Percentiles rank a stretch among this genome's conserved stretches.
phyloP scores from a whole-genome alignment of 1,140 invertebrate species.

The Aphaenogaster floridana region DNA sequence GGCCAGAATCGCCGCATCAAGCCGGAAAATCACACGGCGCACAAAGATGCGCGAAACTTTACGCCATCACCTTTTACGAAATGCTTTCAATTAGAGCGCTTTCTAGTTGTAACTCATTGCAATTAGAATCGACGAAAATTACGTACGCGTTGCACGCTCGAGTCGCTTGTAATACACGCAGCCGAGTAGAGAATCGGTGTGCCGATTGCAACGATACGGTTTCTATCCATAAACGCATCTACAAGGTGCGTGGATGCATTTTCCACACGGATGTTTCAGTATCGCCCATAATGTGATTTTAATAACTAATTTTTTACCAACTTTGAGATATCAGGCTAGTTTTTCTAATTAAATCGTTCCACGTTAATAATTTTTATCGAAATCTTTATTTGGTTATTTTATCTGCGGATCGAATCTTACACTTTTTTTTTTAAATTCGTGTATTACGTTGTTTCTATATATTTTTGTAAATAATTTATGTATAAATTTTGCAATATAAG shows the following conservation, averaged over 20 bases:
- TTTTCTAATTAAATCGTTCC: not conserved
- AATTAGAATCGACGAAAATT: slow-evolving; percentile 83
- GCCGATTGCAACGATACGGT: slow-evolving; percentile 60
- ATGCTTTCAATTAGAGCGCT: slow-evolving; percentile 84
- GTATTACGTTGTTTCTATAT: not conserved
- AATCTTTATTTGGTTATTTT: not conserved
- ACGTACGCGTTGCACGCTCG: slow-evolving; percentile 72
- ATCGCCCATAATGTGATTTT: not conserved
- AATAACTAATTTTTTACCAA: slow-evolving; percentile 5
- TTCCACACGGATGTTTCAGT: not conserved
- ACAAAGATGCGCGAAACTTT: slow-evolving; percentile 74
- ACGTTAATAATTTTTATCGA: not conserved
- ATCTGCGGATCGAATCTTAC: not conserved
- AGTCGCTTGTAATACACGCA: slow-evolving; percentile 71
- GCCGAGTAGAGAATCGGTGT: slow-evolving; percentile 70
- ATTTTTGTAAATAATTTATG: not conserved
- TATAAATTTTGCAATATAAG: not conserved
- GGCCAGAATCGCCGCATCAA: slow-evolving; percentile 60
- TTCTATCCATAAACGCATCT: slow-evolving; percentile 11
- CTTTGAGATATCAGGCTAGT: not conserved
- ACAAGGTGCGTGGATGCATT: not conserved
- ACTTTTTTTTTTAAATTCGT: not conserved
- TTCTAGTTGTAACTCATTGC: slow-evolving; percentile 84
- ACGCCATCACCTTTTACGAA: slow-evolving; percentile 81
- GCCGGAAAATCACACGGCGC: slow-evolving; percentile 74